Conservation (phyloP, 2,113 vertebrate species). For the Ciconia stormi region DNA sequence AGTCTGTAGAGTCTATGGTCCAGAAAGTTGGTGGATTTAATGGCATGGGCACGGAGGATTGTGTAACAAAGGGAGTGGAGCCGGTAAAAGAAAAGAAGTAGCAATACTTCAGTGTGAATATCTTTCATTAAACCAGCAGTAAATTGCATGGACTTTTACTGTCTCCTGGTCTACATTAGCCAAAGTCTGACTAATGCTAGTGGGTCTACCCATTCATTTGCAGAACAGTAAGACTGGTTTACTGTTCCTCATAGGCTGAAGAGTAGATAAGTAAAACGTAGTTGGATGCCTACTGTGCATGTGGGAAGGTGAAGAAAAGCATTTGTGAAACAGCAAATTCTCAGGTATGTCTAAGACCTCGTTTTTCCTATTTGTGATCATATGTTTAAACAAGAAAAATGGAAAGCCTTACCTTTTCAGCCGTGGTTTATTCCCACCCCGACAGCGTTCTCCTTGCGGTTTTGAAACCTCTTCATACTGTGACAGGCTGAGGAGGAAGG, state of each 20-base stretch:
- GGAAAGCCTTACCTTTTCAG: background rate
- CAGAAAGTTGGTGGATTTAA: slow-evolving; percentile 52
- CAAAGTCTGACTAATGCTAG: background rate
- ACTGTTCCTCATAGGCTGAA: background rate
- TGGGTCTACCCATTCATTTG: background rate
- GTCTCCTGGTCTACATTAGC: background rate
- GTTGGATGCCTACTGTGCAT: background rate
- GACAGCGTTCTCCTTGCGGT: background rate
- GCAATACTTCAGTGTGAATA: background rate
- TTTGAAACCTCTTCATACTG: background rate
- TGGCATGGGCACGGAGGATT: background rate
- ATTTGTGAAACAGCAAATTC: background rate
- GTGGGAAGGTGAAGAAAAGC: background rate
- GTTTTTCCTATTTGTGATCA: background rate
- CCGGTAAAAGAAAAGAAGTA: background rate
- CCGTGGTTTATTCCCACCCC: background rate
- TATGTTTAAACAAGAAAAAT: background rate
- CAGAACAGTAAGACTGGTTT: background rate
- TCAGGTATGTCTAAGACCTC: background rate
- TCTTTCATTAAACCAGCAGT: slow-evolving; percentile 31
- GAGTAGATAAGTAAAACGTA: background rate
- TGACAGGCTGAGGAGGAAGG: background rate
- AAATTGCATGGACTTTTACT: slow-evolving; percentile 7
- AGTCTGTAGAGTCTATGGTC: slow-evolving; percentile 27
- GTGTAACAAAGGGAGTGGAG: background rate